Percentiles rank a stretch among this genome's conserved stretches.
phyloP scores from a whole-genome alignment of 2,113 vertebrate genomes.

The Capra hircus region DNA sequence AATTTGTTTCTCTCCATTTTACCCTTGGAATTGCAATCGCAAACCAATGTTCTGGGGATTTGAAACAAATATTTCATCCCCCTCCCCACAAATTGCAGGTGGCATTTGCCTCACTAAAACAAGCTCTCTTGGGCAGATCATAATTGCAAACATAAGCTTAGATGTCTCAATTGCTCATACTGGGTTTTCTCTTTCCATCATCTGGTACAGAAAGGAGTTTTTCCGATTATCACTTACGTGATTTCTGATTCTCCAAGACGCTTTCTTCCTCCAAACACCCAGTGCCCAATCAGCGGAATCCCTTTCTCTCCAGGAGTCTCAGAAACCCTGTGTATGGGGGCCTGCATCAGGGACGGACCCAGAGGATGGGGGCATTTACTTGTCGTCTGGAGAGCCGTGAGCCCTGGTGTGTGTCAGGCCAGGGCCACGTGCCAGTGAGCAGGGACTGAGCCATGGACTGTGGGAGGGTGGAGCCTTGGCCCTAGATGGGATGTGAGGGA shows the following conservation, averaged over 20 bases:
- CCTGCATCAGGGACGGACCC: not conserved
- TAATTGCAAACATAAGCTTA: not conserved
- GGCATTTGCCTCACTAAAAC: not conserved
- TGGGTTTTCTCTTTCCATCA: not conserved
- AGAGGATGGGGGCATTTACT: not conserved
- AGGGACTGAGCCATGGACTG: not conserved
- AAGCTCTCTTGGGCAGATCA: not conserved
- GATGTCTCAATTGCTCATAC: not conserved
- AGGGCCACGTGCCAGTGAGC: fast-evolving
- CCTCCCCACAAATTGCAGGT: not conserved
- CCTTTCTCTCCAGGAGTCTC: not conserved
- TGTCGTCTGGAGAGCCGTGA: not conserved
- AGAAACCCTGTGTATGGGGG: not conserved
- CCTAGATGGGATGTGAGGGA: not conserved
- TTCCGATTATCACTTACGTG: too few species aligned
- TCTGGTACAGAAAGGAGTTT: not conserved
- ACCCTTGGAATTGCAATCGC: not conserved
- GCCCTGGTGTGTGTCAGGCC: not conserved
- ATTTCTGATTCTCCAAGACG: not conserved
- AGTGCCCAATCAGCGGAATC: not conserved
- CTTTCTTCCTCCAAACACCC: not conserved
- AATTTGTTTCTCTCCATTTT: not conserved
- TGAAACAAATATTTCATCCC: not conserved
- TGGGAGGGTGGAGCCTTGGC: not conserved
- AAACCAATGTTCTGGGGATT: not conserved